phyloP scores from a whole-genome alignment of 2,113 vertebrate genomes.

The Indri indri region DNA sequence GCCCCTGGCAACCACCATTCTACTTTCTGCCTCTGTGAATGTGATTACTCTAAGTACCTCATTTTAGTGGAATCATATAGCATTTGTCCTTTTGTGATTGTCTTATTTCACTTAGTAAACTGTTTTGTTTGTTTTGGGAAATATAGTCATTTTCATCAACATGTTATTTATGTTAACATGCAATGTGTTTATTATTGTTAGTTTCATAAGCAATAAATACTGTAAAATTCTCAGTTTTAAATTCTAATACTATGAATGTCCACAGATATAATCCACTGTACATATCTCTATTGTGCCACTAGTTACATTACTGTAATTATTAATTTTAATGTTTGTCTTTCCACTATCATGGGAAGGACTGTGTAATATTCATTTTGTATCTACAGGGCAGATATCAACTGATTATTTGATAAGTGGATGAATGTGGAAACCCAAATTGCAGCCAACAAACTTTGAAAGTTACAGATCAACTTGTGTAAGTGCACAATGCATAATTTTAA shows the following conservation, averaged over 20 bases:
- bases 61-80: background rate
- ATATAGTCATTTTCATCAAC: background rate
- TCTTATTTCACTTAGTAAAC: background rate
- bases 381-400: background rate
- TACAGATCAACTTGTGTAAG: background rate
- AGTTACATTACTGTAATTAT: background rate
- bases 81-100: background rate
- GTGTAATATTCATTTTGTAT: background rate
- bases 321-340: background rate
- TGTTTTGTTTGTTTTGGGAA: background rate
- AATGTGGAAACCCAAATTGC: background rate
- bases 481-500: background rate
- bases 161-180: background rate
- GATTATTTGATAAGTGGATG: background rate
- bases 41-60: background rate
- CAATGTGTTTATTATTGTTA: background rate
- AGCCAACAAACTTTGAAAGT: background rate
- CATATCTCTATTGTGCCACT: background rate
- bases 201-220: background rate
- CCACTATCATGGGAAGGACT: background rate
- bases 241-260: background rate
- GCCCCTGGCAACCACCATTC: background rate
- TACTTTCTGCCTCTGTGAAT: background rate
- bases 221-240: background rate
- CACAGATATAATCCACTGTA: background rate